Conservation (phyloP, 1,140 invertebrate species). For the Bilobella aurantiaca region DNA sequence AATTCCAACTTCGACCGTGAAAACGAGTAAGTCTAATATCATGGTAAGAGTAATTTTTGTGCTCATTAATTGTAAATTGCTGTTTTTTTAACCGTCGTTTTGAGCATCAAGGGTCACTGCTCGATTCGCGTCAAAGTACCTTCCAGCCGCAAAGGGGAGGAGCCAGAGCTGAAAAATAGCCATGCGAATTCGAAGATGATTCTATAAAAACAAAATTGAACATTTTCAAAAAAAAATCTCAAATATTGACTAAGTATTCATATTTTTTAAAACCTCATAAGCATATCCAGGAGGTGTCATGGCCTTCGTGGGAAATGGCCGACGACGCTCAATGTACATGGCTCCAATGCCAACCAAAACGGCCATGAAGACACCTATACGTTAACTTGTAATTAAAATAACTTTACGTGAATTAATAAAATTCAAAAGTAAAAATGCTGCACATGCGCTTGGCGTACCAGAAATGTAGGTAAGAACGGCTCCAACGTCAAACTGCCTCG, state of each 20-base stretch:
- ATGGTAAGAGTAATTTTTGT: no score
- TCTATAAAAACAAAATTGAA: background rate
- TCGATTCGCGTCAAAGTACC: background rate
- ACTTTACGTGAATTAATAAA: no score
- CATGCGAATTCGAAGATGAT: background rate
- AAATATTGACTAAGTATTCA: no score
- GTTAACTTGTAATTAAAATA: no score
- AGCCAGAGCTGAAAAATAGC: background rate
- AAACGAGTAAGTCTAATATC: background rate
- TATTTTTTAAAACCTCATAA: constrained; percentile 4
- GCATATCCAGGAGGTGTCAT: background rate
- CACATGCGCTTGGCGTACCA: no score
- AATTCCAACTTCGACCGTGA: constrained; percentile 2
- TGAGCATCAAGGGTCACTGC: background rate
- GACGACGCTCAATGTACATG: background rate
- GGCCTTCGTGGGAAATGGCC: background rate
- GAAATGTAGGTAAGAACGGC: background rate
- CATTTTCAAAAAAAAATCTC: no score
- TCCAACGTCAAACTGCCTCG: background rate
- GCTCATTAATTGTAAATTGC: no score
- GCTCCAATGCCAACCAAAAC: background rate
- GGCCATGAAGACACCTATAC: background rate
- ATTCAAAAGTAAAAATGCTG: no score
- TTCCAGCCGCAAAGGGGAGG: background rate
- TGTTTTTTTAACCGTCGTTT: no score